A percentile compares a stretch with the other conserved stretches of the same genome.
Evolutionary conservation across 2,797 vertebrate genomes (phyloP).

Genomic region (Potorous gilbertii): DNA sequence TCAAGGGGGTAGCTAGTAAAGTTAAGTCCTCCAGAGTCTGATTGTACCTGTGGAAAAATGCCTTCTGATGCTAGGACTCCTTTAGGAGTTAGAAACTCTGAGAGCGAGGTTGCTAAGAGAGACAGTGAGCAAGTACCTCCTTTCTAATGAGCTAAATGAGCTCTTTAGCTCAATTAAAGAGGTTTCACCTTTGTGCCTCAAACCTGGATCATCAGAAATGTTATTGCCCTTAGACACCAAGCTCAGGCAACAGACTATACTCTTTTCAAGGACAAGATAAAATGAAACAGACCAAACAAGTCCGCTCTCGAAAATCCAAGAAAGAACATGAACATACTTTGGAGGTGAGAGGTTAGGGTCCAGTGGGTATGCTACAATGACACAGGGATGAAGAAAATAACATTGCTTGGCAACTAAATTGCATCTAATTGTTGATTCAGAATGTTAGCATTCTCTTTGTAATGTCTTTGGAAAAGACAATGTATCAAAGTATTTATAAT

Average conservation of each 20-base stretch:
- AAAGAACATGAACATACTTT: conserved; percentile 26
- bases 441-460: background rate
- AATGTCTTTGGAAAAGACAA: background rate
- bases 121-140: background rate
- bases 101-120: background rate
- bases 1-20: background rate
- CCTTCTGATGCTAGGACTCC: background rate
- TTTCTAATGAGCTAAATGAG: background rate
- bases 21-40: background rate
- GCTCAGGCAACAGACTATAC: background rate
- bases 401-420: background rate
- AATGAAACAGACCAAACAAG: conserved; percentile 73
- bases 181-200: background rate
- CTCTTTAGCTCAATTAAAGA: background rate
- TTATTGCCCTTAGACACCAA: background rate
- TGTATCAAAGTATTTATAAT: background rate
- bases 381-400: background rate
- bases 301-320: conserved; percentile 33
- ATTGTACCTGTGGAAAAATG: background rate
- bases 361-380: background rate
- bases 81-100: background rate
- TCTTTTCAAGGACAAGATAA: conserved; percentile 53
- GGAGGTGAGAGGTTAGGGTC: conserved; percentile 61
- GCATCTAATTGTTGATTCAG: background rate
- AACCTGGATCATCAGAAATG: background rate